Evolutionary conservation across 2,797 vertebrate species (phyloP).

Genomic region (Galaxias olidus): DNA sequence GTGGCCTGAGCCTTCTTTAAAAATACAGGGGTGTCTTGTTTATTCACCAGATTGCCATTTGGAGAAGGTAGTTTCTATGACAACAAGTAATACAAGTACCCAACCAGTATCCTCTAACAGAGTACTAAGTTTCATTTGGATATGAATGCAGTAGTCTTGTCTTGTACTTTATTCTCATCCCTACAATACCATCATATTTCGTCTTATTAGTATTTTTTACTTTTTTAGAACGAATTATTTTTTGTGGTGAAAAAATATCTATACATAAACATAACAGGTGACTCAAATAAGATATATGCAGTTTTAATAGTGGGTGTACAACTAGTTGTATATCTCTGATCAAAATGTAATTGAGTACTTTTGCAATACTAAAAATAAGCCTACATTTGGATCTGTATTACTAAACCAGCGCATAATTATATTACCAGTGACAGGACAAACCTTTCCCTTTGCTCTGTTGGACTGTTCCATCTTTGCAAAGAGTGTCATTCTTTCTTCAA

Average conservation of each 20-base stretch:
- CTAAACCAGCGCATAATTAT: neutral
- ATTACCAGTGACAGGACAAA: slow-evolving; percentile 45
- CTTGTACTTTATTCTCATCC: too few relatives aligned
- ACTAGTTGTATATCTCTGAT: too few relatives aligned
- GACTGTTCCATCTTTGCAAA: slow-evolving; percentile 42
- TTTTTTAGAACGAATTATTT: too few relatives aligned
- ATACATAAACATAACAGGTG: too few relatives aligned
- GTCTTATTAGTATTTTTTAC: neutral
- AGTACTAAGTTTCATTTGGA: slow-evolving; percentile 22
- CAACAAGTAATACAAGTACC: slow-evolving; percentile 29
- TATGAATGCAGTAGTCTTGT: slow-evolving; percentile 20
- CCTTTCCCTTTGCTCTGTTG: slow-evolving; percentile 52
- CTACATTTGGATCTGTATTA: too few relatives aligned
- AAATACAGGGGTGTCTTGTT: slow-evolving; percentile 8
- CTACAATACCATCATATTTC: too few relatives aligned
- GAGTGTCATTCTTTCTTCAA: slow-evolving; percentile 38
- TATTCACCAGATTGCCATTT: slow-evolving; percentile 16
- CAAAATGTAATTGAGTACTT: too few relatives aligned
- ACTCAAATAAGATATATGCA: too few relatives aligned
- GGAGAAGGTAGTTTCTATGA: slow-evolving; percentile 29
- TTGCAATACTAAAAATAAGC: too few relatives aligned
- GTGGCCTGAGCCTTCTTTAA: too few relatives aligned
- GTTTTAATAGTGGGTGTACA: too few relatives aligned
- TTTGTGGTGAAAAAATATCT: too few relatives aligned
- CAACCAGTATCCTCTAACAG: slow-evolving; percentile 17